Base-by-base conservation (phyloP, 2,113 vertebrate genomes). In the Scalopus aquaticus region DNA sequence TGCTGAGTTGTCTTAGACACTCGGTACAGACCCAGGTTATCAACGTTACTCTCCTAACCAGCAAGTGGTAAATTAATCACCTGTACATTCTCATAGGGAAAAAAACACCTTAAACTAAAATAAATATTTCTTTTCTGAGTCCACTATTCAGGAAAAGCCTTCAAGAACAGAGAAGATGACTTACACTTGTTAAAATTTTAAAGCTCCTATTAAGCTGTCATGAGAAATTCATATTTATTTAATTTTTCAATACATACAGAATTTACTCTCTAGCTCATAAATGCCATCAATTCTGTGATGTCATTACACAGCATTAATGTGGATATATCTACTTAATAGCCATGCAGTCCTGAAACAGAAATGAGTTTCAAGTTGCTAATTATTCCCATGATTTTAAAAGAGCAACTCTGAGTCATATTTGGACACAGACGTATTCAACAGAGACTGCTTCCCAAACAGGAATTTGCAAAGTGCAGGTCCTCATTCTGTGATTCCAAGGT, bases 61-160 rank as follows among this genome's bases (percentile, higher is more conserved):
- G 39, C 76, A 8, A 94, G 81, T 62, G 90, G 17, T 79, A 87
- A 94, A 83, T 76, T 35, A 83, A 78, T 93, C 46, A 69, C 70
- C 77, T 58, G 4, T 46, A 96, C 93, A 19, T 85, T 9, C 65
- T 20, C 65, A 69, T n/a, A 69, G 16, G n/a, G 17, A 54, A n/a
- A 80, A 13, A 65, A n/a, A 13, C 20, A 77, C 17, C 39, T 80
- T 58, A 30, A 46, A 76, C 28, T 56, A 89, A 81, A 42, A 82
- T 32, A 82, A 44, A 88, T 32, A 92, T 77, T 28, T 70, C 3
- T 76, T 92, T 92, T 74, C 51, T 62, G 69, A 91, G 28, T 16
- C 17, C 28, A 60, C 44, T 51, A 32, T 60, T 94, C 15, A 35
- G 51, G n/a, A 76, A 91, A 72, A 73, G 8, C 13, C 37, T 83